A percentile compares a stretch with the other conserved stretches of the same genome.
Conservation (phyloP, 2,797 vertebrate species). For the Chaetophractus vellerosus region DNA sequence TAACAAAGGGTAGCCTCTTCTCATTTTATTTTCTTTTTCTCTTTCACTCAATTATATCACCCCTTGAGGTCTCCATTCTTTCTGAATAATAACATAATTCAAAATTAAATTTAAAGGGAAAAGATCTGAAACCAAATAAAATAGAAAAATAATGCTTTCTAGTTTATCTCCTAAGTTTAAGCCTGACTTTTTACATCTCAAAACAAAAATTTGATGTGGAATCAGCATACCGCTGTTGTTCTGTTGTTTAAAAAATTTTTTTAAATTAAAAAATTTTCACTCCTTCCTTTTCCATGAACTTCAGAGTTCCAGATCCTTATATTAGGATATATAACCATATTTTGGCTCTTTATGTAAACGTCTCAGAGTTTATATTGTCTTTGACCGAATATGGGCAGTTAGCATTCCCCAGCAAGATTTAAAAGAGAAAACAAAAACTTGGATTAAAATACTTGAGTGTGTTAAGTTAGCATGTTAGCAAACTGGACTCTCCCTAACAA, state of each 20-base stretch:
- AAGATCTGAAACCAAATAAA: slow-evolving; percentile 3
- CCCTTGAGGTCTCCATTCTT: slow-evolving; percentile 12
- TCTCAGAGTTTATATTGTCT: not conserved
- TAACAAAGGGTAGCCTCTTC: not conserved
- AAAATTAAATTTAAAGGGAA: not conserved
- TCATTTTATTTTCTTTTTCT: not conserved
- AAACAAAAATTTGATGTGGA: not conserved
- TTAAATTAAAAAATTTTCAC: not conserved
- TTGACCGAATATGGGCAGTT: not conserved
- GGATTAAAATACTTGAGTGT: not conserved
- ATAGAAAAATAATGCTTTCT: not conserved
- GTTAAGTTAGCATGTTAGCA: not conserved
- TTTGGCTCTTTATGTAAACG: not conserved
- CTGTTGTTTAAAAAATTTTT: not conserved
- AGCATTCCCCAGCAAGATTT: not conserved
- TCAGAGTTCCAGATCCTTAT: not conserved
- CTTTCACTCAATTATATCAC: not conserved
- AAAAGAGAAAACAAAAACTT: not conserved
- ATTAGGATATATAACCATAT: not conserved
- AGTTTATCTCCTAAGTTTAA: not conserved
- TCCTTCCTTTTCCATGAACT: not conserved
- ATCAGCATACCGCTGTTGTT: not conserved
- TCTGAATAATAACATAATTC: not conserved
- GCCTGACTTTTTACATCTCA: not conserved
- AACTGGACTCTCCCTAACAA: not conserved